Conservation (phyloP, 1,140 invertebrate genomes). For the Papilio xuthus region DNA sequence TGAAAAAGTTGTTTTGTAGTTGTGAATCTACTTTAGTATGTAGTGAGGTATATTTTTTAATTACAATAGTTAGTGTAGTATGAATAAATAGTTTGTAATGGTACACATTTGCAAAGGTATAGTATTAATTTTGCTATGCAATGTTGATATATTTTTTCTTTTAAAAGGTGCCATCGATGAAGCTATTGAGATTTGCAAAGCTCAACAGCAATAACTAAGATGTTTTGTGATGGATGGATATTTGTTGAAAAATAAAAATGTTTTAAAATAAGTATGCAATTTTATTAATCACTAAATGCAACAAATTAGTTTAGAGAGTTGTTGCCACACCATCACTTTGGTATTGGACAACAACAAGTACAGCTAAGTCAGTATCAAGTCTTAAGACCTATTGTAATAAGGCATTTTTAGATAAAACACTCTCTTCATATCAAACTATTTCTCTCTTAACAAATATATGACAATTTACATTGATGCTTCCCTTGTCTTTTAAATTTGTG, state of each 20-base stretch:
- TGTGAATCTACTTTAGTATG: slow-evolving; percentile 32
- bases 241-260: slow-evolving; percentile 55
- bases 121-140: not conserved
- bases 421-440: slow-evolving; percentile 80
- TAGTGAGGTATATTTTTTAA: slow-evolving; percentile 16
- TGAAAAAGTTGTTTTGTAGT: slow-evolving; percentile 23
- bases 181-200: slow-evolving; percentile 40
- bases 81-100: not conserved
- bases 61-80: not conserved
- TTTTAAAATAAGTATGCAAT: slow-evolving; percentile 79
- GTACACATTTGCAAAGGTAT: not conserved
- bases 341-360: slow-evolving; percentile 70
- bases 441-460: slow-evolving; percentile 78
- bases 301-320: slow-evolving; percentile 78
- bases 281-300: slow-evolving; percentile 81
- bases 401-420: slow-evolving; percentile 80
- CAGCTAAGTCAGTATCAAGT: slow-evolving; percentile 80
- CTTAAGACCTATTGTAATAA: slow-evolving; percentile 79
- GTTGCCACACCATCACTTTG: slow-evolving; percentile 65
- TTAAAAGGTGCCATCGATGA: slow-evolving; percentile 47
- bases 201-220: slow-evolving; percentile 30
- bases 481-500: slow-evolving; percentile 64
- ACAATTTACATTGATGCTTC: slow-evolving; percentile 71
- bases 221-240: slow-evolving; percentile 7
- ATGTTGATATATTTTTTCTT: slow-evolving; percentile 28